Percentiles rank a stretch among this genome's conserved stretches.
Evolutionary conservation across 92 coral and sea anemone species (phyloP).

Genomic region (Epizoanthus illoricatus): DNA sequence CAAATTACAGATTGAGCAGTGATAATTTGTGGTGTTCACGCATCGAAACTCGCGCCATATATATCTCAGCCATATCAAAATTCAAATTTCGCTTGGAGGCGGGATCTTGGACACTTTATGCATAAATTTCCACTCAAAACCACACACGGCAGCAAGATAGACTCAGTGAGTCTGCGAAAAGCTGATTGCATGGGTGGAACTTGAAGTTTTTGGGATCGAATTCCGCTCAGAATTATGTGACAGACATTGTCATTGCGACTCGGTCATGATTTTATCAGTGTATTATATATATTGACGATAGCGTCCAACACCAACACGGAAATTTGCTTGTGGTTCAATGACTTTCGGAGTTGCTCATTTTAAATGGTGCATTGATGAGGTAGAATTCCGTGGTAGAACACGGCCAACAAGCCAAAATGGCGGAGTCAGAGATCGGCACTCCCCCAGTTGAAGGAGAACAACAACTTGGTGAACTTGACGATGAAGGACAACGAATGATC

Average conservation of each 20-base stretch:
- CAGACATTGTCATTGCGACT: neutral
- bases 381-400: neutral
- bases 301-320: conserved; percentile 11
- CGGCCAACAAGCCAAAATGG: conserved; percentile 61
- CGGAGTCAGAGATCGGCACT: conserved; percentile 53
- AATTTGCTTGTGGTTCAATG: conserved; percentile 30
- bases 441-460: conserved; percentile 34
- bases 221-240: neutral
- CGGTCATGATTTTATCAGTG: neutral
- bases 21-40: neutral
- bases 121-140: conserved; percentile 34
- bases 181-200: conserved; percentile 12
- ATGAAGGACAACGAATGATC: conserved; percentile 73
- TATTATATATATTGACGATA: neutral
- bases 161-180: conserved; percentile 1
- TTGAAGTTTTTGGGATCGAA: neutral
- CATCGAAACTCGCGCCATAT: conserved; percentile 28
- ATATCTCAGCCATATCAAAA: conserved; percentile 35
- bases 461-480: conserved; percentile 52
- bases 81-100: conserved; percentile 47
- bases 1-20: conserved; percentile 35
- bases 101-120: conserved; percentile 14
- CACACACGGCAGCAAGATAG: conserved; percentile 7
- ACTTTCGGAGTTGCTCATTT: conserved; percentile 39
- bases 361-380: conserved; percentile 10